Evolutionary conservation across 2,888 invertebrate species (phyloP).

Genomic region (Leucophenga maculata): DNA sequence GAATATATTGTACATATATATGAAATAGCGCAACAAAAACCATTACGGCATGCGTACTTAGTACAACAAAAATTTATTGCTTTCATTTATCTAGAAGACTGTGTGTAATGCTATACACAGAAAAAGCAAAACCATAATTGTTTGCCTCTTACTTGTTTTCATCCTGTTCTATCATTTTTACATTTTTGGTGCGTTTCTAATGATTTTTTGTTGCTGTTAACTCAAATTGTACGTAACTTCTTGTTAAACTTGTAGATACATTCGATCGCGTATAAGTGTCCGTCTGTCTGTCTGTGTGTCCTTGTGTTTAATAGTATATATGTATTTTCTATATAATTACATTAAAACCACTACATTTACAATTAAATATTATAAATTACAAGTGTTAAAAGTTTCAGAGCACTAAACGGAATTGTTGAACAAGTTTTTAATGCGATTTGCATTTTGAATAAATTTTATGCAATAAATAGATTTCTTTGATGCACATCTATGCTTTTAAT

Average conservation of each 20-base stretch:
- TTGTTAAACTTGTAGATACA: neutral
- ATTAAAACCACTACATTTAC: no score
- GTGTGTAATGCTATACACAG: constrained; percentile 30
- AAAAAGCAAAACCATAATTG: constrained; percentile 48
- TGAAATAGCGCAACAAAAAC: constrained; percentile 16
- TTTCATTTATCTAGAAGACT: no score
- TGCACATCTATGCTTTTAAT: constrained; percentile 1
- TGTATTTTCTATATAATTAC: no score
- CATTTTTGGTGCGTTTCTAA: constrained; percentile 30
- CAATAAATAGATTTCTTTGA: no score
- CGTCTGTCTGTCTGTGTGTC: no score
- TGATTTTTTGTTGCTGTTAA: constrained; percentile 59
- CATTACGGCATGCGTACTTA: neutral
- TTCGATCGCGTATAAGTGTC: no score
- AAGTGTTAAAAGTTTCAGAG: constrained; percentile 10
- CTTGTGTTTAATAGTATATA: no score
- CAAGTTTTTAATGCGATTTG: constrained; percentile 1
- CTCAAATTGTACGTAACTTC: constrained; percentile 42
- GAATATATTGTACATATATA: constrained; percentile 30
- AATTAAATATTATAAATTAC: neutral
- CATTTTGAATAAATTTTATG: neutral
- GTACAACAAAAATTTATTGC: no score
- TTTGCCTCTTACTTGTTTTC: constrained; percentile 41
- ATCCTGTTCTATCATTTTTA: neutral
- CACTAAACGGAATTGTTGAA: neutral